Evolutionary conservation across 2,797 vertebrate genomes (phyloP).

Genomic region (Schizopygopsis malacanthus): DNA sequence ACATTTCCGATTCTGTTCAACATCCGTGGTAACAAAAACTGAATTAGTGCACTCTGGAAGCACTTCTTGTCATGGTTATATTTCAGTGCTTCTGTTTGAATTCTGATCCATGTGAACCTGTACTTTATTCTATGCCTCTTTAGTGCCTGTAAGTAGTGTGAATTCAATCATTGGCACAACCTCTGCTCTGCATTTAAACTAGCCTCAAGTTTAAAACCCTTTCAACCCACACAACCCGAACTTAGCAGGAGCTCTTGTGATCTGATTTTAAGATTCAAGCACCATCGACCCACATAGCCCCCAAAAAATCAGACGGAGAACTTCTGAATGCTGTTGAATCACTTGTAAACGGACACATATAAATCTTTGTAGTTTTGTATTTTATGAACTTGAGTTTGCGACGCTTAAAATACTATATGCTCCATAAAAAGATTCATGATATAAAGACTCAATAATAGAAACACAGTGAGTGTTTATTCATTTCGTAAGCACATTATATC

Average conservation of each 20-base stretch:
- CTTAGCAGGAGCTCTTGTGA: constrained; percentile 29
- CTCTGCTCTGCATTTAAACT: constrained; percentile 40
- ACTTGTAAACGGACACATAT: background rate
- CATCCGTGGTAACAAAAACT: background rate
- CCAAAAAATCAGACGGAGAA: background rate
- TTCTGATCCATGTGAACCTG: background rate
- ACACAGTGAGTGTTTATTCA: background rate
- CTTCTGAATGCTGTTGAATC: constrained; percentile 18
- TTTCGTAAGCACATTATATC: background rate
- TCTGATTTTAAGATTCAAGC: constrained; percentile 26
- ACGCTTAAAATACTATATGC: background rate
- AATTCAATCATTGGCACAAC: constrained; percentile 39
- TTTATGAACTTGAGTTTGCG: background rate
- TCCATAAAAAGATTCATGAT: background rate
- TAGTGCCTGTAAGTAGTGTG: constrained; percentile 13
- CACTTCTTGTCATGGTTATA: constrained; percentile 50
- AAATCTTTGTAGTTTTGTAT: background rate
- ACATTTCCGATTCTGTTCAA: background rate
- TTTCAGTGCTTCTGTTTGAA: constrained; percentile 24
- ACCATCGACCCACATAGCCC: constrained; percentile 23
- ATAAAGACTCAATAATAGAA: background rate
- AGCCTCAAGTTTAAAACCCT: constrained; percentile 29
- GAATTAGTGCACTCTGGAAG: background rate
- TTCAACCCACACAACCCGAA: constrained; percentile 38
- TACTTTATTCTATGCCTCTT: constrained; percentile 28